Conservation (phyloP, 2,797 vertebrate genomes). For the Bucorvus abyssinicus region DNA sequence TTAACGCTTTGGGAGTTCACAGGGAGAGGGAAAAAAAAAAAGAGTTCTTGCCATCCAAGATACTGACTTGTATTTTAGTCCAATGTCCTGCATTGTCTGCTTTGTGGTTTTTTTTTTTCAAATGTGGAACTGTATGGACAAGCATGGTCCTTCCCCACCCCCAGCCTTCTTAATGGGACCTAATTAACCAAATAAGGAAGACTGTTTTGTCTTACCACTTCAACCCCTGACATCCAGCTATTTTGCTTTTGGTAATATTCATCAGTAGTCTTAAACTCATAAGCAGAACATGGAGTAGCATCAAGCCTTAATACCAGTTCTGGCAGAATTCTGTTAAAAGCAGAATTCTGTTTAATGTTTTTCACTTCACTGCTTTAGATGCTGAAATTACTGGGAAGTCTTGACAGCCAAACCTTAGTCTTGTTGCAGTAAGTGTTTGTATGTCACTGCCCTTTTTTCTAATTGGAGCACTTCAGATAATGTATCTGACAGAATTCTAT, state of each 20-base stretch:
- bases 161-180: background rate
- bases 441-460: background rate
- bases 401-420: background rate
- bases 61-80: background rate
- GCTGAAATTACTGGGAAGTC: background rate
- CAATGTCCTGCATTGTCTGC: background rate
- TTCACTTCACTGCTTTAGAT: background rate
- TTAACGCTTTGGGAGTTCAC: background rate
- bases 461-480: background rate
- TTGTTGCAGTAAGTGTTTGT: background rate
- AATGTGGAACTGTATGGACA: background rate
- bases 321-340: background rate
- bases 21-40: background rate
- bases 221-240: background rate
- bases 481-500: background rate
- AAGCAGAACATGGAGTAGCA: background rate
- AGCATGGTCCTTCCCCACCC: accelerated
- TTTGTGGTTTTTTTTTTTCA: background rate
- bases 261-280: background rate
- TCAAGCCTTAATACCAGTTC: background rate
- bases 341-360: background rate
- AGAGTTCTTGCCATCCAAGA: background rate
- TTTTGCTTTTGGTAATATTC: background rate
- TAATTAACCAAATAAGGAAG: background rate
- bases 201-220: background rate